These are phyloP conservation scores for Charadrius vociferus DNA, from an alignment of 2,113 vertebrate genomes.

Conservation along the genomic window DNA sequence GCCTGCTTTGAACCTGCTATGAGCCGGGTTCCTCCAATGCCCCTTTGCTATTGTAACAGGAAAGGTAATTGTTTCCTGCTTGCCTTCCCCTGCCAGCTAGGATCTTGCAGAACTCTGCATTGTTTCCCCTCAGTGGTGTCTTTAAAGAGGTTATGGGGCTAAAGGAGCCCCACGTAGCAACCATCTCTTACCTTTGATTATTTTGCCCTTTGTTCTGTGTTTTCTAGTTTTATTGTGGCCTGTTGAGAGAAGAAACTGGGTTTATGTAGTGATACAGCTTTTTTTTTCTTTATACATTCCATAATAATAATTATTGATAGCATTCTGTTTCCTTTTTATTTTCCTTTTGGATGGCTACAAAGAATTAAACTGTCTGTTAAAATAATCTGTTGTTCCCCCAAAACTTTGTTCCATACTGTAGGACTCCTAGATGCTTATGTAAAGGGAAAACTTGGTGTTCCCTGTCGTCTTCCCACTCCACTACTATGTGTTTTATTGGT, in stretches of 20 bases:
- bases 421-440: background rate
- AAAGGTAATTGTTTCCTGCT: background rate
- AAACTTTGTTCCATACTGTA: background rate
- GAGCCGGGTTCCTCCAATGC: background rate
- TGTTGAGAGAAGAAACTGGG: background rate
- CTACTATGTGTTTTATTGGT: background rate
- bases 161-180: background rate
- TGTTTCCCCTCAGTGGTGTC: no score
- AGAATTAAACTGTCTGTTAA: background rate
- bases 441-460: background rate
- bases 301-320: background rate
- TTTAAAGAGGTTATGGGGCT: background rate
- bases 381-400: background rate
- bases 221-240: background rate
- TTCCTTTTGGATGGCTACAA: background rate
- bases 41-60: background rate
- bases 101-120: background rate
- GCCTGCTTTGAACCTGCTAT: background rate
- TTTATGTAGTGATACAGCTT: background rate
- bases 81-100: background rate
- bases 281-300: background rate
- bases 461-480: background rate
- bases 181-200: background rate
- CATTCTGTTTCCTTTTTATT: background rate
- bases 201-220: background rate